A percentile compares a stretch with the other conserved stretches of the same genome.
These are phyloP conservation scores for Sebastes itinus DNA, from an alignment of 2,797 vertebrate genomes.

Conservation along the genomic window DNA sequence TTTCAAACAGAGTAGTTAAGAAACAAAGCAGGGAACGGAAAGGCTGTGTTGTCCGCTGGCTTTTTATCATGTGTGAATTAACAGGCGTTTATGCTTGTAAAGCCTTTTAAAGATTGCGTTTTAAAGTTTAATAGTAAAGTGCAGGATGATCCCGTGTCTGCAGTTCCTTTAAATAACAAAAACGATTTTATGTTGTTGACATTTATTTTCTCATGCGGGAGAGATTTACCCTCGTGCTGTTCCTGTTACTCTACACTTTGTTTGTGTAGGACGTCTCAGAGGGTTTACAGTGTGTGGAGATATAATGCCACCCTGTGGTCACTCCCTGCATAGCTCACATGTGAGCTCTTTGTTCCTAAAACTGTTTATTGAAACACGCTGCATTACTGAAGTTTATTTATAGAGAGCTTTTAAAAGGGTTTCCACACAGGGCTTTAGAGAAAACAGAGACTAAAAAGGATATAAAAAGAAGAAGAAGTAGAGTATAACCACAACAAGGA, in stretches of 20 bases:
- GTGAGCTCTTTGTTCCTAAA: neutral
- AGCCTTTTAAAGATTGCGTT: slow-evolving; percentile 41
- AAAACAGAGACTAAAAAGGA: neutral
- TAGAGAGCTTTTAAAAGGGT: slow-evolving; percentile 12
- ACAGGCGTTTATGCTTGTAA: slow-evolving; percentile 69
- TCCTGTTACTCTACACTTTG: slow-evolving; percentile 6
- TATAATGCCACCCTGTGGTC: slow-evolving; percentile 63
- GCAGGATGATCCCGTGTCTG: neutral
- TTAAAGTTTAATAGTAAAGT: neutral
- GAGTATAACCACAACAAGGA: neutral
- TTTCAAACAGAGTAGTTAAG: slow-evolving; percentile 59
- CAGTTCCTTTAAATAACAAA: slow-evolving; percentile 22
- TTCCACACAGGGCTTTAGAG: neutral
- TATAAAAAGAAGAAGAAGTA: neutral
- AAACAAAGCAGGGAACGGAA: slow-evolving; percentile 61
- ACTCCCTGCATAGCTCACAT: slow-evolving; percentile 9
- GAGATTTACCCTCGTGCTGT: neutral
- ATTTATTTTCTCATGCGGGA: slow-evolving; percentile 25
- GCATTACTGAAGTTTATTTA: slow-evolving; percentile 17
- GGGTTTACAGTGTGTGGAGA: slow-evolving; percentile 20
- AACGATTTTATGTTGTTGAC: slow-evolving; percentile 30
- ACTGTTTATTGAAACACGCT: neutral
- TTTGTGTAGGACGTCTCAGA: neutral
- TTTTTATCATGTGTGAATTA: slow-evolving; percentile 47
- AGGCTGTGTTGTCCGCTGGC: slow-evolving; percentile 22